A percentile compares a stretch with the other conserved stretches of the same genome.
phyloP scores from a whole-genome alignment of 2,113 vertebrate species.

The Cyprinodon variegatus region DNA sequence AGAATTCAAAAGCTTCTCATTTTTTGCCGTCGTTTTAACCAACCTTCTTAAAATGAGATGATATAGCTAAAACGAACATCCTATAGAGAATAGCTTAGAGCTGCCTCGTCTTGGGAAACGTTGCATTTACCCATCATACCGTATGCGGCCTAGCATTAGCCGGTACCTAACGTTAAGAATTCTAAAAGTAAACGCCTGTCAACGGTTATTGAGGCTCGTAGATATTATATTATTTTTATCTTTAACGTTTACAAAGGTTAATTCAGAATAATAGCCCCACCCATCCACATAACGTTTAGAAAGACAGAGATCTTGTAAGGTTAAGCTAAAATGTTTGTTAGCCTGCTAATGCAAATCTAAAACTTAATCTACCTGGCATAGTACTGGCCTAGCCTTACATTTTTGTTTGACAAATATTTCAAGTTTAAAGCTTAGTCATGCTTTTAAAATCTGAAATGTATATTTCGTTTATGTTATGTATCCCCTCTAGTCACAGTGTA shows the following conservation, averaged over 20 bases:
- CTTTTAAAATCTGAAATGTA: background rate
- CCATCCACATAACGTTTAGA: background rate
- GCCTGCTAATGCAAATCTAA: constrained; percentile 59
- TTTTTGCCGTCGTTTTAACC: constrained; percentile 27
- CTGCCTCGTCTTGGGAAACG: constrained; percentile 12
- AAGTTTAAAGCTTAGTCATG: constrained; percentile 2
- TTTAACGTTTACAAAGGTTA: background rate
- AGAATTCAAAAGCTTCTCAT: constrained; percentile 42
- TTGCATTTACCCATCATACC: constrained; percentile 26
- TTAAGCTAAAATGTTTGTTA: constrained; percentile 50
- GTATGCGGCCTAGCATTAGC: constrained; percentile 68
- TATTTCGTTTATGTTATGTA: background rate
- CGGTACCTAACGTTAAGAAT: constrained; percentile 35
- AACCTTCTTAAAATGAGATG: constrained; percentile 19
- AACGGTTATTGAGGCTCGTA: background rate
- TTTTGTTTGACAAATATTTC: background rate
- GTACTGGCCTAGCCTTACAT: constrained; percentile 23
- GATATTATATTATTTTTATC: background rate
- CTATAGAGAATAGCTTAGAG: constrained; percentile 13
- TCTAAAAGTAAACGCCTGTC: constrained; percentile 35
- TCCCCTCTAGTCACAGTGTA: too few relatives aligned
- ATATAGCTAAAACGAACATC: constrained; percentile 10
- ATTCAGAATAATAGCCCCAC: background rate
- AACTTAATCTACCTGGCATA: constrained; percentile 59
- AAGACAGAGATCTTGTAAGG: constrained; percentile 10